Base-by-base conservation (phyloP, 2,797 vertebrate species). In the Lacerta agilis region DNA sequence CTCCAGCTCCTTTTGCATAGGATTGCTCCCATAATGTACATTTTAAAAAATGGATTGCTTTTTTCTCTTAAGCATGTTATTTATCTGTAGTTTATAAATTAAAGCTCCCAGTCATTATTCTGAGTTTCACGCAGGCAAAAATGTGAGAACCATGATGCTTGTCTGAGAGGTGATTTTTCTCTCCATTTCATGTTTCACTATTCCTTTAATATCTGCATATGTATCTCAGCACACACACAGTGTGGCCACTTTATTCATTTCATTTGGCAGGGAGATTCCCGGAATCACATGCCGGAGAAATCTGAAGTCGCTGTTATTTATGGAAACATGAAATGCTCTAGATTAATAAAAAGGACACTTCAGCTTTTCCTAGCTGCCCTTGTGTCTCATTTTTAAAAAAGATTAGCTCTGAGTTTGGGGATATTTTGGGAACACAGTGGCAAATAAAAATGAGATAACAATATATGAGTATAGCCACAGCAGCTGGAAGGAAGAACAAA, bases 281-380 rank as follows among this genome's bases (percentile, higher is more conserved):
- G 84, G 61, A 88, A 87, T 8, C 61, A 17, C 9, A 87, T 78
- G 7, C 33, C 83, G 73, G 82, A n/a, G 13, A 33, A 33, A 8
- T 13, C 1, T 64, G 18, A 90, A 76, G 29, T 61, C 29, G 73
- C 11, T 79, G 11, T 66, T 64, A 84, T 87, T 87, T 90, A 84
- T 8, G 45, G 64, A 89, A 87, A 10, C 0, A 9, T 58, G n/a
- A 92, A 89, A 84, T 36, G 13, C 4, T 23, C 23, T 20, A 85
- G 0, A 20, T 89, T 81, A 58, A 81, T 73, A 85, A 91, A 87
- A 92, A 90, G 13, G 11, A 17, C 0, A 4, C 71, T 90, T 88
- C 49, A 66, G 80, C 2, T 36, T 73, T 27, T 20, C 78, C 29
- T 85, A 76, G 55, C 8, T 85, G 23, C 25, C 73, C 1, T 67